A percentile compares a stretch with the other conserved stretches of the same genome.
Conservation (phyloP, 2,113 vertebrate genomes). For the Neogobius melanostomus region DNA sequence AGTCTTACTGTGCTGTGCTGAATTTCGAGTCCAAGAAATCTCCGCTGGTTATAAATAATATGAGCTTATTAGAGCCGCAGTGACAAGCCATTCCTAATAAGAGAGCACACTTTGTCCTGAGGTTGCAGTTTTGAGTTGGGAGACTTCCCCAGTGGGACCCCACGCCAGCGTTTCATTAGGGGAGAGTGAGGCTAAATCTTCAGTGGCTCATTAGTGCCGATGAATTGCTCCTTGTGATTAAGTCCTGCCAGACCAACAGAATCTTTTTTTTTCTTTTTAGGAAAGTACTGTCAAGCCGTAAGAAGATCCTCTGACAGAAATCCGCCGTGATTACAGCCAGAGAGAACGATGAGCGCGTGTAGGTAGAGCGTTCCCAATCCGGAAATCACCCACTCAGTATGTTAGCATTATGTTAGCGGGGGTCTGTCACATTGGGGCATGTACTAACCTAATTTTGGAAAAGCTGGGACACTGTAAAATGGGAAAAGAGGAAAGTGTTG, state of each 20-base stretch:
- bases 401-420: not conserved
- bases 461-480: not conserved
- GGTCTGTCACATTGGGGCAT: not conserved
- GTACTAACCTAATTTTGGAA: not conserved
- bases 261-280: too few species aligned
- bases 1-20: not conserved
- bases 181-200: conserved; percentile 37
- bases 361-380: conserved; percentile 1
- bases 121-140: not conserved
- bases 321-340: conserved; percentile 38
- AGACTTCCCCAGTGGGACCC: conserved; percentile 19
- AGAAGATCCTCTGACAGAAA: conserved; percentile 58
- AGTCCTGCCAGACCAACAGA: conserved; percentile 23
- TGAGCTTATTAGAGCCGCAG: not conserved
- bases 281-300: conserved; percentile 53
- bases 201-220: conserved; percentile 51
- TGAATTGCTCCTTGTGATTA: conserved; percentile 36
- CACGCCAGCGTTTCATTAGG: conserved; percentile 23
- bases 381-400: not conserved
- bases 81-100: conserved; percentile 3
- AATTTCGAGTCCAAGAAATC: not conserved
- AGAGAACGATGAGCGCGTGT: conserved; percentile 25
- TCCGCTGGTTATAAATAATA: not conserved
- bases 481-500: not conserved
- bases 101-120: conserved; percentile 14